A percentile compares a stretch with the other conserved stretches of the same genome.
These are phyloP conservation scores for Dolichomitus sp. DNA, from an alignment of 2,888 invertebrate species.

Conservation along the genomic window DNA sequence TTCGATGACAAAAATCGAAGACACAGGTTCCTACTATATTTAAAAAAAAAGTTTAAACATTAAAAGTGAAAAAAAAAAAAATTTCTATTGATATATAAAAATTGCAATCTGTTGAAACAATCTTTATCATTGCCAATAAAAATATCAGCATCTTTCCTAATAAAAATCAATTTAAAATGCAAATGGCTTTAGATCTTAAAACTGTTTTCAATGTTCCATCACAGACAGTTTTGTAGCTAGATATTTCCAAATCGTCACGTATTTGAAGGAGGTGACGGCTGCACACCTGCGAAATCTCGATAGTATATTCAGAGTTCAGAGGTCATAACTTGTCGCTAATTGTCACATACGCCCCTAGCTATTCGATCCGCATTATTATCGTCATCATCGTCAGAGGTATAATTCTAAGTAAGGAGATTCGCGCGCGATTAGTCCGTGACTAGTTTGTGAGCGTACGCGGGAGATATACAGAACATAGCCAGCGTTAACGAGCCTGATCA, in stretches of 20 bases:
- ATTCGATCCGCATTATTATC: constrained; percentile 27
- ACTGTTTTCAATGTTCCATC: neutral
- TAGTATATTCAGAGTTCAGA: constrained; percentile 34
- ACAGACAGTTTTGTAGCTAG: neutral
- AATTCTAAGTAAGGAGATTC: constrained; percentile 59
- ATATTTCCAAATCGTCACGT: neutral
- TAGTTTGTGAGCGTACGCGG: constrained; percentile 13
- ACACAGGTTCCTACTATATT: too few species aligned
- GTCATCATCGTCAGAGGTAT: constrained; percentile 24
- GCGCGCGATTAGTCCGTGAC: constrained; percentile 59
- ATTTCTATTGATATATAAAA: too few species aligned
- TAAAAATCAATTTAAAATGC: too few species aligned
- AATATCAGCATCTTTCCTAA: too few species aligned
- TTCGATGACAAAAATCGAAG: too few species aligned
- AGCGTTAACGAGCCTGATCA: constrained; percentile 57
- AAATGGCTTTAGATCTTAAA: neutral
- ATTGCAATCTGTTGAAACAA: neutral
- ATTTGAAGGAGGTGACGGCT: neutral
- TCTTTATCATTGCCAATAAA: neutral
- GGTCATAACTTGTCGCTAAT: constrained; percentile 63
- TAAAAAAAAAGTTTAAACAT: too few species aligned
- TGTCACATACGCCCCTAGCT: constrained; percentile 42
- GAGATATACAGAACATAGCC: neutral
- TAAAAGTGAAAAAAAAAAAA: too few species aligned
- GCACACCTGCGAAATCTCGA: constrained; percentile 24